Conservation (phyloP, 2,113 vertebrate genomes). For the Gambusia holbrooki region DNA sequence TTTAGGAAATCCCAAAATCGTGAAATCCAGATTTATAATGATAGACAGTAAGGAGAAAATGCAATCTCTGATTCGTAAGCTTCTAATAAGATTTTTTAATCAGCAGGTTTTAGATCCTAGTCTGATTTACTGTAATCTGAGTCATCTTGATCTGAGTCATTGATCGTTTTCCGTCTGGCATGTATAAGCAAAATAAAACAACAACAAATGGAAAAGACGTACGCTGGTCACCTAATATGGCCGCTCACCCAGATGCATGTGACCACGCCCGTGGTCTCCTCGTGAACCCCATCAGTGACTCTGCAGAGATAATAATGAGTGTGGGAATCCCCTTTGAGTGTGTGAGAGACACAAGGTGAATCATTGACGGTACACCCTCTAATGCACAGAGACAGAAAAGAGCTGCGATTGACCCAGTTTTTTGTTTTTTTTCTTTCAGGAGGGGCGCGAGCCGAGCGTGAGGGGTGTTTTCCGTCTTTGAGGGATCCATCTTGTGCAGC, state of each 20-base stretch:
- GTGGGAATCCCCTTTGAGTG: slow-evolving; percentile 65
- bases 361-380: slow-evolving; percentile 38
- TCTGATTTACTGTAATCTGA: background rate
- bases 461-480: slow-evolving; percentile 63
- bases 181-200: slow-evolving; percentile 5
- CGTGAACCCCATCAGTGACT: slow-evolving; percentile 13
- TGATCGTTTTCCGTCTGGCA: background rate
- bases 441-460: slow-evolving; percentile 1
- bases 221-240: slow-evolving; percentile 14
- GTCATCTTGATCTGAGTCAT: background rate
- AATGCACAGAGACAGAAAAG: slow-evolving; percentile 46
- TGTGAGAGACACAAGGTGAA: slow-evolving; percentile 23
- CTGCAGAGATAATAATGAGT: slow-evolving; percentile 9
- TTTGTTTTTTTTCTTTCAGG: background rate
- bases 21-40: background rate
- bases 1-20: background rate
- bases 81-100: background rate
- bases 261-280: slow-evolving; percentile 44
- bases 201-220: background rate
- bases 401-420: slow-evolving; percentile 61
- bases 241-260: slow-evolving; percentile 11
- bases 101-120: background rate
- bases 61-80: background rate
- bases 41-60: background rate
- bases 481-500: slow-evolving; percentile 72